These are phyloP conservation scores for Micromys minutus DNA, from an alignment of 2,113 vertebrate genomes.

Conservation along the genomic window DNA sequence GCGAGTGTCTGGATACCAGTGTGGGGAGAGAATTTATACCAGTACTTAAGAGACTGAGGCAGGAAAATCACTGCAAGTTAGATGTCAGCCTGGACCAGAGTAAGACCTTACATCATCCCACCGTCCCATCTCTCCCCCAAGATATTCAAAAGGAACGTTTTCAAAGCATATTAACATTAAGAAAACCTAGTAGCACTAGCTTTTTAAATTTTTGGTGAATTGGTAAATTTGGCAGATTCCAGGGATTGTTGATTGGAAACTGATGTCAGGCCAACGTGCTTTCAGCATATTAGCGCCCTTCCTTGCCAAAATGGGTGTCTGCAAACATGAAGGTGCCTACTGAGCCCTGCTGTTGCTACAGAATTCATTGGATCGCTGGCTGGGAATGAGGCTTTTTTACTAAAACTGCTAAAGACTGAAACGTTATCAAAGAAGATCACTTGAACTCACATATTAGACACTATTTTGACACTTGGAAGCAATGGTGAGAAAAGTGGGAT, in stretches of 20 bases:
- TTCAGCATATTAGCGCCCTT: neutral
- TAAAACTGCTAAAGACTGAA: neutral
- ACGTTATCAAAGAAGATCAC: neutral
- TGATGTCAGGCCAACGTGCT: neutral
- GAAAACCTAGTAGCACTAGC: neutral
- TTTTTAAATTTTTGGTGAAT: neutral
- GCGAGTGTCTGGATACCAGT: neutral
- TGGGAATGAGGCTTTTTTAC: neutral
- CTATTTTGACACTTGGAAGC: neutral
- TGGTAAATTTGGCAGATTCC: neutral
- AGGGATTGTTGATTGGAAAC: neutral
- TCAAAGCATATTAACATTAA: neutral
- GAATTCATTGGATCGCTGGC: neutral
- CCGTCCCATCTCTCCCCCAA: neutral
- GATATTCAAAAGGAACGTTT: neutral
- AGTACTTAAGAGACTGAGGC: neutral
- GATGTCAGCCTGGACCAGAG: neutral
- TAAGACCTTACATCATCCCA: neutral
- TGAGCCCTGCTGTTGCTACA: neutral
- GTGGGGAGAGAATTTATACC: neutral
- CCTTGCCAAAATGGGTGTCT: neutral
- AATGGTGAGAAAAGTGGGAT: neutral
- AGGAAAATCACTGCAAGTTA: neutral
- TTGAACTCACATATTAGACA: neutral
- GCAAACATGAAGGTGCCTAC: neutral